A percentile compares a stretch with the other conserved stretches of the same genome.
phyloP scores from a whole-genome alignment of 2,113 vertebrate genomes.

The Taxidea taxus region DNA sequence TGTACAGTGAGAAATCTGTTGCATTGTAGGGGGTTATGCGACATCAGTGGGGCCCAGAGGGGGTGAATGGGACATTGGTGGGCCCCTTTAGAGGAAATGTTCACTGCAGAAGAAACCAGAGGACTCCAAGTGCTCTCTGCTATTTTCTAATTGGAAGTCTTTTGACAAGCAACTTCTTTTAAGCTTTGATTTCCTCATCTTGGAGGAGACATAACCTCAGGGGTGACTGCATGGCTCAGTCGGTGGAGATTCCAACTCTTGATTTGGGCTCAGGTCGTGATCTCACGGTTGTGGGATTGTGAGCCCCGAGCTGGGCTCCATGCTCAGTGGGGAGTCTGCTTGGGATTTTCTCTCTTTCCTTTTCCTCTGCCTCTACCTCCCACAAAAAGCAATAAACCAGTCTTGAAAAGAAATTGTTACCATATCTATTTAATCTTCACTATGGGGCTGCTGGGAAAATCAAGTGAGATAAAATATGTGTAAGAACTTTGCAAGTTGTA shows the following conservation, averaged over 20 bases:
- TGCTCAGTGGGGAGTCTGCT: not conserved
- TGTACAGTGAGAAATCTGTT: not conserved
- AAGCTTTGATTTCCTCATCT: slow-evolving; percentile 43
- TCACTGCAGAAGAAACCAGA: not conserved
- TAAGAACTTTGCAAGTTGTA: not conserved
- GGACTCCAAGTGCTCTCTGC: not conserved
- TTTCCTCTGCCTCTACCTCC: not conserved
- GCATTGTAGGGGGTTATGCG: not conserved
- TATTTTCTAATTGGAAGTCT: not conserved
- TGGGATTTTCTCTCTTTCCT: not conserved
- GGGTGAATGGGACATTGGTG: not conserved
- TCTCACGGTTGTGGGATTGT: not conserved
- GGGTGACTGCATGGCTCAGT: not conserved
- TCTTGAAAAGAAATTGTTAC: not conserved
- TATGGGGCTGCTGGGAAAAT: not conserved
- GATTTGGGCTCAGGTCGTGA: not conserved
- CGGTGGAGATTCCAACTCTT: not conserved
- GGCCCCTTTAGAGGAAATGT: not conserved
- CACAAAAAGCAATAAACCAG: not conserved
- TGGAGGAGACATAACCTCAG: not conserved
- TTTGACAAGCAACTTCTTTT: not conserved
- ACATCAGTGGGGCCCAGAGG: not conserved
- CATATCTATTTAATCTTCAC: not conserved
- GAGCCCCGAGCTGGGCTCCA: not conserved
- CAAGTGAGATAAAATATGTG: not conserved